Percentiles rank a stretch among this genome's conserved stretches.
Conservation (phyloP, 1,140 invertebrate genomes). For the Eueides isabella region DNA sequence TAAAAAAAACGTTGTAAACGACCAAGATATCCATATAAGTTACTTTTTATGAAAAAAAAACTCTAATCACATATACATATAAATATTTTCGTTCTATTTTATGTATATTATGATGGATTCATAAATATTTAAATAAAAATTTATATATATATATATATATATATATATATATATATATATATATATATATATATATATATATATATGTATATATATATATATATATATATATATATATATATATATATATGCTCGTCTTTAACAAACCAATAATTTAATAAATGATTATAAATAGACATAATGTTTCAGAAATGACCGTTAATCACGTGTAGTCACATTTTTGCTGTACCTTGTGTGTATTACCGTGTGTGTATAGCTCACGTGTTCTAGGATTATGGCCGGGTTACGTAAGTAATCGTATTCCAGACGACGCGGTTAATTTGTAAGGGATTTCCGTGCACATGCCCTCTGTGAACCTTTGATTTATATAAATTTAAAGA, state of each 20-base stretch:
- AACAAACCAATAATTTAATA: neutral
- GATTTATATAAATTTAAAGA: neutral
- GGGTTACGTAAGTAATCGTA: constrained; percentile 9
- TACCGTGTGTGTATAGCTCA: neutral
- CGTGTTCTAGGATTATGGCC: constrained; percentile 2
- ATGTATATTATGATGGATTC: too few species aligned
- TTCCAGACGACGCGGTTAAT: neutral
- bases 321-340: constrained; percentile 10
- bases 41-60: too few species aligned
- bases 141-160: too few species aligned
- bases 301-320: neutral
- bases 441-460: constrained; percentile 5
- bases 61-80: too few species aligned
- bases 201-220: too few species aligned
- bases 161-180: too few species aligned
- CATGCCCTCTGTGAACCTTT: neutral
- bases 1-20: too few species aligned
- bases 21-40: too few species aligned
- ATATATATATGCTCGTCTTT: neutral
- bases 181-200: too few species aligned
- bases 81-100: too few species aligned
- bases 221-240: too few species aligned
- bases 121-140: too few species aligned
- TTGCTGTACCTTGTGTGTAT: neutral
- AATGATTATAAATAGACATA: neutral